phyloP scores from a whole-genome alignment of 1,140 invertebrate species.

The Drosophila pallidifrons region DNA sequence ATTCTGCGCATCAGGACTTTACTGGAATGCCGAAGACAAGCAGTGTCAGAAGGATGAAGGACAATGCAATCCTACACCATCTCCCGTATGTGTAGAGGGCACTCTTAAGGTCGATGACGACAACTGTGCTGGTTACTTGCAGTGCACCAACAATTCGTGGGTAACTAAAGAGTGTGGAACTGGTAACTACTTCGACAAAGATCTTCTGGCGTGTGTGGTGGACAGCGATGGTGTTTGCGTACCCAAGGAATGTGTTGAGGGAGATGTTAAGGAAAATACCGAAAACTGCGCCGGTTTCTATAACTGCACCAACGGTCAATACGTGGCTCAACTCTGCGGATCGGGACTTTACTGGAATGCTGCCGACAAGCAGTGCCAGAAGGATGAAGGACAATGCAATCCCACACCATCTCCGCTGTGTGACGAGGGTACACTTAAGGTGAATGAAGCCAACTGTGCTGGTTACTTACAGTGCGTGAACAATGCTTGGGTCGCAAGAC shows the following conservation, averaged over 20 bases:
- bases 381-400: background rate
- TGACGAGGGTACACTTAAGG: background rate
- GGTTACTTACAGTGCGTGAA: conserved; percentile 56
- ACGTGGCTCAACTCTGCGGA: background rate
- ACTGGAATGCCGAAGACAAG: background rate
- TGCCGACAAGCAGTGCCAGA: background rate
- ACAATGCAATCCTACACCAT: background rate
- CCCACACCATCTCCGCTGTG: background rate
- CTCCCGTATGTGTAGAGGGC: background rate
- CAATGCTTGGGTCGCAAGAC: conserved; percentile 21
- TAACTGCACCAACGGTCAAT: conserved; percentile 21
- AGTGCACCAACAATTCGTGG: conserved; percentile 44
- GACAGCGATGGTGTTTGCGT: conserved; percentile 51
- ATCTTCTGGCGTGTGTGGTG: conserved; percentile 15
- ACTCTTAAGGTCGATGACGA: background rate
- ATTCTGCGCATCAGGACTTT: background rate
- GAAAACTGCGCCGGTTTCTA: conserved; percentile 55
- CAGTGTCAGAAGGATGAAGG: background rate
- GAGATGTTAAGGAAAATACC: conserved; percentile 21
- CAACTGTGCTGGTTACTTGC: conserved; percentile 55
- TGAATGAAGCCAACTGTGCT: conserved; percentile 40
- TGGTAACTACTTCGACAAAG: conserved; percentile 39
- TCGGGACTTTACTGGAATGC: background rate
- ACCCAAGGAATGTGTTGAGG: conserved; percentile 21
- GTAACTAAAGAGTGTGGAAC: conserved; percentile 38